phyloP scores from a whole-genome alignment of 2,113 vertebrate species.

The Melanostigma gelatinosum region DNA sequence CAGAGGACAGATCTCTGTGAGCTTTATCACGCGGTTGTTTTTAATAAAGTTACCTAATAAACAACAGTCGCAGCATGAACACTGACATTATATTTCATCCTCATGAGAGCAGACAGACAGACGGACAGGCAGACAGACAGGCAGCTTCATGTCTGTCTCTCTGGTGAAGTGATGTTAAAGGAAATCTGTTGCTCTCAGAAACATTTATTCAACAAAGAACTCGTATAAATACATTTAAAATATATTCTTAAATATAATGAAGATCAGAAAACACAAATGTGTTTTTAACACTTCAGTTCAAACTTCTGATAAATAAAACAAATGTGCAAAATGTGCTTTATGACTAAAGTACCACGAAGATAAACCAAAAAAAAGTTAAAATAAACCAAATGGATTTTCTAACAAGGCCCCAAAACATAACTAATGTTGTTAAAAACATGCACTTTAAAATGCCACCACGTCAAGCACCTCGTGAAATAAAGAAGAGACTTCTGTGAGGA shows the following conservation, averaged over 20 bases:
- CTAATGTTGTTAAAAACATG: neutral
- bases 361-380: neutral
- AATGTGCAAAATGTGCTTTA: slow-evolving; percentile 3
- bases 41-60: no score
- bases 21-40: no score
- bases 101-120: neutral
- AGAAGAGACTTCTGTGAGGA: no score
- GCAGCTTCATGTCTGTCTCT: neutral
- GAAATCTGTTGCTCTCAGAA: neutral
- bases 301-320: slow-evolving; percentile 8
- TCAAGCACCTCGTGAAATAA: neutral
- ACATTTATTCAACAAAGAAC: slow-evolving; percentile 20
- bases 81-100: neutral
- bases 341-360: neutral
- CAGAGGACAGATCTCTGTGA: no score
- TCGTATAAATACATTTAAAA: neutral
- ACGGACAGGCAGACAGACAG: neutral
- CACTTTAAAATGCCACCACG: neutral
- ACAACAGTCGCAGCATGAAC: no score
- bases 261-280: neutral
- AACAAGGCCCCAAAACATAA: neutral
- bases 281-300: slow-evolving; percentile 11
- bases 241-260: neutral
- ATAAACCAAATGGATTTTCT: neutral
- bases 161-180: neutral